Evolutionary conservation across 2,797 vertebrate genomes (phyloP), one percentile per base, ranked within the genome.

Genomic region (Thripadectes ignobilis): DNA sequence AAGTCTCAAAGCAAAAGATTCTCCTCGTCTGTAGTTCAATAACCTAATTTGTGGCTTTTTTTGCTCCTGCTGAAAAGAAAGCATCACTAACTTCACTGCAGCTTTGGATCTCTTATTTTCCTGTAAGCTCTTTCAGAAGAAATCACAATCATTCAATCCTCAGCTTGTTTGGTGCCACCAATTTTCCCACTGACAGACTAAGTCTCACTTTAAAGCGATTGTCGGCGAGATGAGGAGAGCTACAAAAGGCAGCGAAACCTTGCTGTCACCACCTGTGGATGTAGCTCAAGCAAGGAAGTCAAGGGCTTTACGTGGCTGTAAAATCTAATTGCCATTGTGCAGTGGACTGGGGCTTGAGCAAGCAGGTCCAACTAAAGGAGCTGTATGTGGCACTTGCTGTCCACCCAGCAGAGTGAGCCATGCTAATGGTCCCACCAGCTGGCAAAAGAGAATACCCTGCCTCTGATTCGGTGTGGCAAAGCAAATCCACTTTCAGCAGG

Each of bases 321-420:
- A 87, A 83, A 17, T 3, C 14, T n/a, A 9, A 43, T 34, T 85
- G n/a, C 14, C 14, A 4, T 38, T 1, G 0, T 12, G 38, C 17
- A 1, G 32, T 14, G 29, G 43, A 12, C 5, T 2, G 6, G 18
- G 54, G 16, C n/a, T 62, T 0, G 0, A 66, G 52, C 10, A 38
- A 39, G 14, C 29, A 68, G 39, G 36, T 79, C 24, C 2, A 3
- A 1, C 39, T 48, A 62, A 65, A 82, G 20, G 12, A 66, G 12
- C 20, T 30, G 10, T 1, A 3, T 43, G 41, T 43, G 41, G 12
- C 7, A 2, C 9, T 29, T 66, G 14, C 9, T 29, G 16, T 38
- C 41, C 57, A 39, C 11, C 41, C 67, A 79, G 22, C 3, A 2
- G 1, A 24, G 26, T 7, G 21, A 87, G 23, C 10, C 11, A 6